These are phyloP conservation scores for Halisarca cf. caerulea DNA, from an alignment of 37 sponge, comb jelly and placozoan species.

Conservation along the genomic window DNA sequence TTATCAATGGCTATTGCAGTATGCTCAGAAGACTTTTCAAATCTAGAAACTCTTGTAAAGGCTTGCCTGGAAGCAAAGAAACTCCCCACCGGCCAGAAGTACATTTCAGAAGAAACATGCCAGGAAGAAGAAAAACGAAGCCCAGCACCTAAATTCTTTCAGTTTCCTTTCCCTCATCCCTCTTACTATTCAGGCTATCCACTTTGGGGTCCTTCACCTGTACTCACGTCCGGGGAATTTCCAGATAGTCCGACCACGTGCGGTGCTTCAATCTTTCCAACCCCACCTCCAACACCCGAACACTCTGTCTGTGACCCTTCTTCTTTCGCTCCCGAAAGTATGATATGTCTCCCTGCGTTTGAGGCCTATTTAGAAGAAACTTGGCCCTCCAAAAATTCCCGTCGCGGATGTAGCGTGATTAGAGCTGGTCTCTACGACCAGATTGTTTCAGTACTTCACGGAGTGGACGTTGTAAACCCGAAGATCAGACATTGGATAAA, in stretches of 20 bases:
- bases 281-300: neutral
- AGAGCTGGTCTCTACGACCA: slow-evolving; percentile 42
- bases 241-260: neutral
- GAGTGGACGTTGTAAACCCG: slow-evolving; percentile 21
- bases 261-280: neutral
- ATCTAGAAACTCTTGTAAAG: slow-evolving; percentile 32
- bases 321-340: neutral
- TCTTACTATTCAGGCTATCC: neutral
- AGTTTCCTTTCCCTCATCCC: neutral
- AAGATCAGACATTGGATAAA: slow-evolving; percentile 47
- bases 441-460: slow-evolving; percentile 30
- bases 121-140: neutral
- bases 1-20: too few relatives aligned
- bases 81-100: neutral
- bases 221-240: too few relatives aligned
- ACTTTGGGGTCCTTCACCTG: neutral
- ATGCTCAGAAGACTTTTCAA: too few relatives aligned
- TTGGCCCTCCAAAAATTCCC: slow-evolving; percentile 37
- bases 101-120: neutral
- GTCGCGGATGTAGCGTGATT: slow-evolving; percentile 41
- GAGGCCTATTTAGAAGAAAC: slow-evolving; percentile 39
- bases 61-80: slow-evolving; percentile 41
- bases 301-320: neutral
- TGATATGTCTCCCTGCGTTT: neutral
- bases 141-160: neutral